A percentile compares a stretch with the other conserved stretches of the same genome.
Evolutionary conservation across 2,797 vertebrate species (phyloP).

Genomic region (Hemitrygon akajei): DNA sequence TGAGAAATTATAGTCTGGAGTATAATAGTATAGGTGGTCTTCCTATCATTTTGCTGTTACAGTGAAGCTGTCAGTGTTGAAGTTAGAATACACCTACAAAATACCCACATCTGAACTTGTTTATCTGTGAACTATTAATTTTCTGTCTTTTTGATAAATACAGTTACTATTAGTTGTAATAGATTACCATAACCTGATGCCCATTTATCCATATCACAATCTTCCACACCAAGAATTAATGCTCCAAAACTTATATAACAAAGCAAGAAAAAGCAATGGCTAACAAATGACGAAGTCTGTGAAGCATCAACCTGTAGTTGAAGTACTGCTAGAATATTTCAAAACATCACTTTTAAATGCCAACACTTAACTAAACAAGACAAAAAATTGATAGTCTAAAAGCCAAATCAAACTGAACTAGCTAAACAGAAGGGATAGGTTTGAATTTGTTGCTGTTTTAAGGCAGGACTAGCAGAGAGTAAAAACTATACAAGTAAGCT

Average conservation of each 20-base stretch:
- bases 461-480: not conserved
- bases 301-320: not conserved
- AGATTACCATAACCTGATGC: not conserved
- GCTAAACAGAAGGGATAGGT: not conserved
- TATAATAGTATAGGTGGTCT: not conserved
- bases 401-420: not conserved
- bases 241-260: not conserved
- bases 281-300: not conserved
- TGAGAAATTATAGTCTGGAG: not conserved
- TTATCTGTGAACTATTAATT: not conserved
- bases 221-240: not conserved
- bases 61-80: not conserved
- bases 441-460: not conserved
- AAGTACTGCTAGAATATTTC: not conserved
- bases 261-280: not conserved
- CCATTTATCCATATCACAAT: not conserved
- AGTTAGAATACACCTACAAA: not conserved
- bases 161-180: not conserved
- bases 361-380: not conserved
- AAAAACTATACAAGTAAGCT: not conserved
- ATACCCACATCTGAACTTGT: not conserved
- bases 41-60: not conserved
- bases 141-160: not conserved
- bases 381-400: not conserved
- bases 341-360: not conserved